Base-by-base conservation (phyloP, 1,140 invertebrate species). In the Drosophila arizonae region DNA sequence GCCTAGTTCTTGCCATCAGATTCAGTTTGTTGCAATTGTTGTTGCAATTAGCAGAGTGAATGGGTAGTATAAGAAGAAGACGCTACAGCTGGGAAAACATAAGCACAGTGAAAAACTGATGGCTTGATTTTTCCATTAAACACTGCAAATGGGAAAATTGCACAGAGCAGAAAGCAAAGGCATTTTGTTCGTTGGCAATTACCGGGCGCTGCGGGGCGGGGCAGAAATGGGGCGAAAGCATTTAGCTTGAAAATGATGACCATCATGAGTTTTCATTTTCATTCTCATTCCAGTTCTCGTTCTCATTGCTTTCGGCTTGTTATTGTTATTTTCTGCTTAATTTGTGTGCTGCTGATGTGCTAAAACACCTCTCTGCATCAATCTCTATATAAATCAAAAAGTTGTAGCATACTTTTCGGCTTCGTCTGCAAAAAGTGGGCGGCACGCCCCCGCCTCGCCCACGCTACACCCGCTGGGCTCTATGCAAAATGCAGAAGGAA, bases 21-120 rank as follows among this genome's bases (percentile, higher is more conserved):
- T 86, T 86, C 81, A 79, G 81, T 82, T 87, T 82, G 81, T 87
- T 76, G 81, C 69, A 81, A 86, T 86, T 86, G 82, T 86, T 86
- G 84, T 82, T 86, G 82, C 82, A 86, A 86, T 86, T 86, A 86
- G 84, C 76, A 82, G 76, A 70, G 66, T 46, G 36, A 39, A 13
- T 26, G 15, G 26, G 54, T 6, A 10, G 28, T 43, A 10, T 39
- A 10, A 6, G 24, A 58, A 13, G n/a, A 33, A 24, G 43, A 46
- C 6, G 11, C 33, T 9, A 58, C 41, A 48, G 52, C 54, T 51
- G 62, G 63, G 21, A 57, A 67, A 75, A 72, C 43, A 72, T 72
- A 80, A 75, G 82, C 82, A 79, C 72, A 62, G 66, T 75, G 60
- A 71, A 78, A 67, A 50, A 74, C 76, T 86, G 82, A 86, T 82